These are phyloP conservation scores for Dynastes maya DNA, from an alignment of 2,888 invertebrate genomes.

Conservation along the genomic window DNA sequence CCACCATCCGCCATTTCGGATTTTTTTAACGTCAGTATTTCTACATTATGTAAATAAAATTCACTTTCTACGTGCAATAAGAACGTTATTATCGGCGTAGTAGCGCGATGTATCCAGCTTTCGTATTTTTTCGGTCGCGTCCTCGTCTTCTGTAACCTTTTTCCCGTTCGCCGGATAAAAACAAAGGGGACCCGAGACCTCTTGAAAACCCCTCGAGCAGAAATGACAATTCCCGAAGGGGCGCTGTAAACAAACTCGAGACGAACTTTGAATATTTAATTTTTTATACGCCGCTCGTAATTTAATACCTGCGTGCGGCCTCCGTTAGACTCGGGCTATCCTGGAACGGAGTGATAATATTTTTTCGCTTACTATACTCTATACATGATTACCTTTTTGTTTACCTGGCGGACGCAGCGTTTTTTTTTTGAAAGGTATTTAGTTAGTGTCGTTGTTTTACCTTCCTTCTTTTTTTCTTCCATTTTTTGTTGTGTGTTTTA, in stretches of 20 bases:
- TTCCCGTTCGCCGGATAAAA: constrained; percentile 25
- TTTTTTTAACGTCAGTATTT: background rate
- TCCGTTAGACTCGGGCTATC: background rate
- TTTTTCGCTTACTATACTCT: constrained; percentile 6
- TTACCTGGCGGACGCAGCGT: background rate
- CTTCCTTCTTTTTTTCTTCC: background rate
- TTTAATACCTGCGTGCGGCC: constrained; percentile 16
- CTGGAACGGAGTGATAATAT: constrained; percentile 30
- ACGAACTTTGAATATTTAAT: constrained; percentile 48
- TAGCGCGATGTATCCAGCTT: background rate
- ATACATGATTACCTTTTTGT: constrained; percentile 20
- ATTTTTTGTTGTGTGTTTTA: background rate
- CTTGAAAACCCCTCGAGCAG: constrained; percentile 33
- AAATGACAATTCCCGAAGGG: constrained; percentile 43
- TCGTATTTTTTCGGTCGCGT: background rate
- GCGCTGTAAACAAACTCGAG: constrained; percentile 44
- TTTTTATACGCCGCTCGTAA: constrained; percentile 32
- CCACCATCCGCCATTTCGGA: background rate
- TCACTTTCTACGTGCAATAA: constrained; percentile 25
- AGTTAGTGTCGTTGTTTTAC: background rate
- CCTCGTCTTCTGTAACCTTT: constrained; percentile 16
- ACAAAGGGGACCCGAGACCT: constrained; percentile 20
- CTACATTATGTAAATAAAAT: constrained; percentile 43
- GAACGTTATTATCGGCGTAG: constrained; percentile 29
- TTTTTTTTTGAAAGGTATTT: constrained; percentile 11